phyloP scores from a whole-genome alignment of 2,888 invertebrate genomes.

The Hylaea fasciaria region DNA sequence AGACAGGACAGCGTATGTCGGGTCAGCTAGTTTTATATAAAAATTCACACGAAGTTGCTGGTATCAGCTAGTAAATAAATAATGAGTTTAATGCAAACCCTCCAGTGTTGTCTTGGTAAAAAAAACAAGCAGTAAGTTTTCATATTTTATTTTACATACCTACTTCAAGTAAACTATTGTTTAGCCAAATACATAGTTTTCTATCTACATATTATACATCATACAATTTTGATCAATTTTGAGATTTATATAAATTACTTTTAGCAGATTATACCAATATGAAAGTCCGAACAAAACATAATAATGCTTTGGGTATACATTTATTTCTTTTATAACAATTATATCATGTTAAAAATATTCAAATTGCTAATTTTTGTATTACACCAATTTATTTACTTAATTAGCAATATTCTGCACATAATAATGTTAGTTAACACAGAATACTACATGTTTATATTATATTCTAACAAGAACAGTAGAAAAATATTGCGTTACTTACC shows the following conservation, averaged over 20 bases:
- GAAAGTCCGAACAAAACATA: slow-evolving; percentile 2
- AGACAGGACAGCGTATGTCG: too few species aligned
- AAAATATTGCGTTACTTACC: slow-evolving; percentile 40
- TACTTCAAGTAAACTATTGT: slow-evolving; percentile 17
- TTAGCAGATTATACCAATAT: slow-evolving; percentile 4
- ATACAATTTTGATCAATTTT: slow-evolving; percentile 10
- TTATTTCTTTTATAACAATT: background rate
- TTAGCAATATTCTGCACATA: background rate
- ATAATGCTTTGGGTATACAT: slow-evolving; percentile 5
- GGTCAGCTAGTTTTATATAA: too few species aligned
- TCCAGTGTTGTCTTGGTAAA: too few species aligned
- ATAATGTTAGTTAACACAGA: slow-evolving; percentile 7
- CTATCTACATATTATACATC: slow-evolving; percentile 10
- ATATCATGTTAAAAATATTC: background rate
- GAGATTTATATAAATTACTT: slow-evolving; percentile 8
- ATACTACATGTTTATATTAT: slow-evolving; percentile 15
- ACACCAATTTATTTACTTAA: slow-evolving; percentile 1
- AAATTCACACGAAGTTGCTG: too few species aligned
- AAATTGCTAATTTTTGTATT: slow-evolving; percentile 3
- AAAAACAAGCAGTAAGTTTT: background rate
- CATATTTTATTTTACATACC: slow-evolving; percentile 29
- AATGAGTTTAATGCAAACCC: too few species aligned
- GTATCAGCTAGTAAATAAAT: too few species aligned
- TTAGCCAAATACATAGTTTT: slow-evolving; percentile 18
- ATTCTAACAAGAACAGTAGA: slow-evolving; percentile 36